Evolutionary conservation across 2,797 vertebrate species (phyloP), one percentile per base, ranked within the genome.

Genomic region (Sebastes hubbsi): DNA sequence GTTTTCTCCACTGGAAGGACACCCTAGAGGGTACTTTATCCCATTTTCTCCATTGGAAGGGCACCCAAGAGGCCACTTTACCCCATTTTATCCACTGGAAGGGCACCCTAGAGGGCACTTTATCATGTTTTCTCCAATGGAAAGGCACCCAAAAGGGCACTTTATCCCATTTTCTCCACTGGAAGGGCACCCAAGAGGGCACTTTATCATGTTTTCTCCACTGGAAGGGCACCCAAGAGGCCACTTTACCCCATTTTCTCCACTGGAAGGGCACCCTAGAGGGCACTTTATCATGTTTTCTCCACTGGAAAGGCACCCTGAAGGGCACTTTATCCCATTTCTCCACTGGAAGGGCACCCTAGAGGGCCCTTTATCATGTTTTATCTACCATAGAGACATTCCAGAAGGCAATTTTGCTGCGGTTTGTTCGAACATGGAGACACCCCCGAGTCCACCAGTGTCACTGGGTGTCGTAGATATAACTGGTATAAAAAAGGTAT

Each of bases 231-330:
- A 36, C 36, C 12, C 36, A 0, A 36, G 36, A 13, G 36, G 36
- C 1, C 1, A 38, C 4, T 5, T 38, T 0, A 13, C 2, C 36
- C 0, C 0, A 0, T 5, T 12, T 36, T 36, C 11, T 36, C 34
- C 3, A 5, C 11, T 36, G 11, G 2, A 36, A 38, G 1, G 4
- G 2, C 3, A 38, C 36, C 36, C 36, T 0, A 38, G 5, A 38
- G 36, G 36, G 1, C 0, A 38, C 5, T 13, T 38, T 1, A 13
- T 5, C 36, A 0, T 0, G 0, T 38, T 38, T 13, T 13, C 12
- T 38, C 36, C 36, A 13, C 12, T 38, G 36, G 12, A 14, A 38
- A 2, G 2, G 0, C 36, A 13, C 36, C 36, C 12, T 2, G 4
- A 1, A 32, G 32, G 8, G 8, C 0, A 9, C 8, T 32, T 32